These are phyloP conservation scores for Heliothis subflexa DNA, from an alignment of 1,140 invertebrate genomes.

Conservation along the genomic window DNA sequence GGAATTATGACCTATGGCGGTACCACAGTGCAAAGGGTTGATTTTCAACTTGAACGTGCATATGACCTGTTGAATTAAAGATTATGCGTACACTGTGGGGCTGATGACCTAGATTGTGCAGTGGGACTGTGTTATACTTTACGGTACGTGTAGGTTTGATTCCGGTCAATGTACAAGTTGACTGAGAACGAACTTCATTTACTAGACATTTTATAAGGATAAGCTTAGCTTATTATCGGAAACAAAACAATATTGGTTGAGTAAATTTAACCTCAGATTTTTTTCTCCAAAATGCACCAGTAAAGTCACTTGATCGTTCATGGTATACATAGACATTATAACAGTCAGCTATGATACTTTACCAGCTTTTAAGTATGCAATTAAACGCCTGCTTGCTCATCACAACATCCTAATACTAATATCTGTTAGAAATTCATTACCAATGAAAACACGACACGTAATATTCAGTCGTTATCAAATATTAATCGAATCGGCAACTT, in stretches of 20 bases:
- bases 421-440: conserved; percentile 11
- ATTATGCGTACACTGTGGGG: conserved; percentile 17
- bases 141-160: neutral
- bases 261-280: no score
- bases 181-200: neutral
- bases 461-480: conserved; percentile 54
- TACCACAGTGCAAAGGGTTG: no score
- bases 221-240: no score
- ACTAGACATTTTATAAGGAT: no score
- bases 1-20: no score
- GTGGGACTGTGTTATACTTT: neutral
- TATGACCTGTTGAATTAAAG: conserved; percentile 40
- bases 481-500: conserved; percentile 62
- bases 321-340: no score
- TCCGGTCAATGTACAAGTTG: neutral
- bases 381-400: no score
- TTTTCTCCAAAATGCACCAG: no score
- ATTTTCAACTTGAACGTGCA: conserved; percentile 29
- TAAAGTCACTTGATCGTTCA: no score
- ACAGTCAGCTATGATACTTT: no score
- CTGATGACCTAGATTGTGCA: neutral
- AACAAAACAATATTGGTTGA: no score
- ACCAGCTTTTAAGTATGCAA: no score
- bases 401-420: neutral
- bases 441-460: conserved; percentile 52